phyloP scores from a whole-genome alignment of 2,797 vertebrate species.

The Lutjanus argentimaculatus region DNA sequence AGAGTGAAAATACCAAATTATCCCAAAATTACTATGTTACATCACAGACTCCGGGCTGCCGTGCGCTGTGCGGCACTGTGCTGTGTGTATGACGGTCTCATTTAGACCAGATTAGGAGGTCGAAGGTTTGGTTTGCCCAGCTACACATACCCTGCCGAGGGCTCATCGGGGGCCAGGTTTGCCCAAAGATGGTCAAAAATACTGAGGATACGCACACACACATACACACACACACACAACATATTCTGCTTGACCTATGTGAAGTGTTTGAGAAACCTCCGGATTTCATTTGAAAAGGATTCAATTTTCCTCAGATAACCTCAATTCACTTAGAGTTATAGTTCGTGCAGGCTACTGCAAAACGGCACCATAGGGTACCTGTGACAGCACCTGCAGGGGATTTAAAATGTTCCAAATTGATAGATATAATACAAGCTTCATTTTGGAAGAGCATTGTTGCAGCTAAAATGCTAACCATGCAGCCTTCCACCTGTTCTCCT shows the following conservation, averaged over 20 bases:
- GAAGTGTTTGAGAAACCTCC: constrained; percentile 13
- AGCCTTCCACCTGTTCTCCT: neutral
- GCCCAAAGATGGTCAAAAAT: constrained; percentile 82
- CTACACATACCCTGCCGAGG: constrained; percentile 53
- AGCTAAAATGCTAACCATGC: constrained; percentile 1
- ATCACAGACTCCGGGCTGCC: constrained; percentile 55
- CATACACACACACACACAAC: constrained; percentile 26
- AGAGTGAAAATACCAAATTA: constrained; percentile 72
- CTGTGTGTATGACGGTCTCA: constrained; percentile 64
- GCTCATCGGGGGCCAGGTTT: constrained; percentile 56
- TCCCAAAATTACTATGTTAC: constrained; percentile 72
- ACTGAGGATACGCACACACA: constrained; percentile 17
- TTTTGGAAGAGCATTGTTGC: neutral
- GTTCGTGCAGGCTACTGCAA: constrained; percentile 17
- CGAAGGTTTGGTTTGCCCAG: constrained; percentile 71
- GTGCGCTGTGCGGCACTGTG: constrained; percentile 9
- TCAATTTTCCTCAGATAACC: constrained; percentile 49
- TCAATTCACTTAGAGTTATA: constrained; percentile 15
- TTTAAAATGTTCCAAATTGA: constrained; percentile 34
- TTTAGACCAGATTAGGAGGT: constrained; percentile 80
- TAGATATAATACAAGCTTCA: constrained; percentile 10
- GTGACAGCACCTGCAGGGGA: constrained; percentile 2
- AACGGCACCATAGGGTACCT: neutral
- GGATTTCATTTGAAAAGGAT: constrained; percentile 42
- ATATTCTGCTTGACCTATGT: constrained; percentile 34